A percentile compares a stretch with the other conserved stretches of the same genome.
phyloP scores from a whole-genome alignment of 2,113 vertebrate genomes.

The Cyanoramphus novaezelandiae region DNA sequence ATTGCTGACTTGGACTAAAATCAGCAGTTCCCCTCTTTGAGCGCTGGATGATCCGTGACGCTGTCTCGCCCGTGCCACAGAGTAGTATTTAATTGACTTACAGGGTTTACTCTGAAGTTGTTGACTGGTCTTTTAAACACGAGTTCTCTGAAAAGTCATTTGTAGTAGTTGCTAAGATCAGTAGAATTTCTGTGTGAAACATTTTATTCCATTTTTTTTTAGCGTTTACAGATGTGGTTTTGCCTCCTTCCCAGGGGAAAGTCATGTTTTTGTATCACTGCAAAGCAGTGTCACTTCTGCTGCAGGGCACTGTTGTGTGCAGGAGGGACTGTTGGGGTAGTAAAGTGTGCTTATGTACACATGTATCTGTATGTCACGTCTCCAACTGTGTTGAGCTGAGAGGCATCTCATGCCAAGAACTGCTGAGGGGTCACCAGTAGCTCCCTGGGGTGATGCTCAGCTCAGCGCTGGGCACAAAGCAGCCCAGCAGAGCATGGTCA shows the following conservation, averaged over 20 bases:
- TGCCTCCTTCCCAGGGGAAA: neutral
- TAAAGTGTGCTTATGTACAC: neutral
- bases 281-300: neutral
- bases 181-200: neutral
- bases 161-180: neutral
- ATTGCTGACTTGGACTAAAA: conserved; percentile 2
- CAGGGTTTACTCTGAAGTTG: neutral
- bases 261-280: neutral
- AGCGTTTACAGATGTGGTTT: neutral
- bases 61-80: neutral
- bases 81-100: neutral
- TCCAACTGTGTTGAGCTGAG: neutral
- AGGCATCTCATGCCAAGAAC: neutral
- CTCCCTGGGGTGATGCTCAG: neutral
- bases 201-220: neutral
- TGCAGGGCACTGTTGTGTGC: neutral
- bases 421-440: neutral
- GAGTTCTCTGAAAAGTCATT: neutral
- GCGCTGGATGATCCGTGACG: conserved; percentile 4
- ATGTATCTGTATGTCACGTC: accelerated
- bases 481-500: neutral
- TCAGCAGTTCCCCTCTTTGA: neutral
- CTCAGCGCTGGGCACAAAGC: neutral
- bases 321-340: neutral
- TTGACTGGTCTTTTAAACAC: neutral